A percentile compares a stretch with the other conserved stretches of the same genome.
phyloP scores from a whole-genome alignment of 64 coral and sea anemone species.

The Astreopora myriophthalma region DNA sequence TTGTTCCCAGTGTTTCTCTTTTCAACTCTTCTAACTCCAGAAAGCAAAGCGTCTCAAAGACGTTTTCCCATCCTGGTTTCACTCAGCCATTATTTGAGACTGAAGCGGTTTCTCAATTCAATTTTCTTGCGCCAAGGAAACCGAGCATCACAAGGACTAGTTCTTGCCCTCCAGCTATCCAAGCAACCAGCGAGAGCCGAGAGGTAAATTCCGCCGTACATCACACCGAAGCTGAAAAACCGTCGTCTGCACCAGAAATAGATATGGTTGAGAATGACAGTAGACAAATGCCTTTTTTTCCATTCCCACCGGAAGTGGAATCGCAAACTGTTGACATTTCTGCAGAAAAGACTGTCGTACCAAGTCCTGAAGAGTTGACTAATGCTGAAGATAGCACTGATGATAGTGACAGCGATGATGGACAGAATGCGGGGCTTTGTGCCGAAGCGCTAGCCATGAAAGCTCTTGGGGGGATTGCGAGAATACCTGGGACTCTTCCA shows the following conservation, averaged over 20 bases:
- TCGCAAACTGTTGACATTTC: neutral
- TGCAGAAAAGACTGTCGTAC: neutral
- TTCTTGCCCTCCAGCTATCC: conserved; percentile 11
- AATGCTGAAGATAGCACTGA: neutral
- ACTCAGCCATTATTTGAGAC: neutral
- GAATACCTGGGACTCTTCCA: neutral
- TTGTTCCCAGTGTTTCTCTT: neutral
- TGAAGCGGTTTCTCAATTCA: neutral
- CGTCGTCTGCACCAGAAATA: neutral
- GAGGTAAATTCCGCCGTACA: neutral
- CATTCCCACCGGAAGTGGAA: neutral
- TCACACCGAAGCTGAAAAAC: neutral
- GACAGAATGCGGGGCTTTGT: neutral
- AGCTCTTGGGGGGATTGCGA: neutral
- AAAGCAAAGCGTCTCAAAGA: conserved; percentile 30
- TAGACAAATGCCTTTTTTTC: neutral
- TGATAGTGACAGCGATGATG: neutral
- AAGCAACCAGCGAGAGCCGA: neutral
- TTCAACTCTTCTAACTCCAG: neutral
- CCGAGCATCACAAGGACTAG: neutral
- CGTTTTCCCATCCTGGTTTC: conserved; percentile 42
- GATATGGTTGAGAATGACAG: neutral
- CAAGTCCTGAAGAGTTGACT: neutral
- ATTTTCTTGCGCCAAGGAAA: neutral
- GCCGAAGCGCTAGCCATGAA: conserved; percentile 12